Evolutionary conservation across 2,797 vertebrate species (phyloP).

Genomic region (Notolabrus celidotus): DNA sequence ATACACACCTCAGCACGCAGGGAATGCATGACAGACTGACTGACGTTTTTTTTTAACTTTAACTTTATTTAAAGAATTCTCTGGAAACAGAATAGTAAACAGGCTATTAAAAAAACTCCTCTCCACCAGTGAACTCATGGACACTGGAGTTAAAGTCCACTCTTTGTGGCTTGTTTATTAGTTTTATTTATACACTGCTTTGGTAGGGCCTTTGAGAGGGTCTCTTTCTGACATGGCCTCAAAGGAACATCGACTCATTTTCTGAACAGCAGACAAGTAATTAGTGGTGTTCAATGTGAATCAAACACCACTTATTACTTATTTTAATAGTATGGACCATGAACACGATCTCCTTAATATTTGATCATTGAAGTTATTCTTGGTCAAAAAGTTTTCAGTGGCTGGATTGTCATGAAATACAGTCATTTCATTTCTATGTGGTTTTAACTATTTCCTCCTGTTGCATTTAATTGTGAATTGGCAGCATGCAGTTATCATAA

Average conservation of each 20-base stretch:
- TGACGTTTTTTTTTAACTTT: not conserved
- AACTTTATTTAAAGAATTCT: slow-evolving; percentile 1
- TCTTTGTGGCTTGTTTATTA: not conserved
- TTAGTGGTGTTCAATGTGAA: too few relatives aligned
- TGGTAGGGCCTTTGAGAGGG: not conserved
- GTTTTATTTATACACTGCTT: not conserved
- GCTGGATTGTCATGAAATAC: too few relatives aligned
- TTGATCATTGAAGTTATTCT: too few relatives aligned
- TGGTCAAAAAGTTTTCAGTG: too few relatives aligned
- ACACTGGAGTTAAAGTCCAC: not conserved
- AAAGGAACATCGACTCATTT: not conserved
- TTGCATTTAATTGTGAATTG: too few relatives aligned
- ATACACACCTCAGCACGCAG: not conserved
- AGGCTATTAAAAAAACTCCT: not conserved
- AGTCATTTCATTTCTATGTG: too few relatives aligned
- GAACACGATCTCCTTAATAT: too few relatives aligned
- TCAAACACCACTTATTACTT: too few relatives aligned
- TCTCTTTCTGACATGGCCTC: not conserved
- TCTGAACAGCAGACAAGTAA: not conserved
- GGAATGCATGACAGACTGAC: not conserved
- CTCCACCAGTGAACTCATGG: not conserved
- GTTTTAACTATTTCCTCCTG: too few relatives aligned
- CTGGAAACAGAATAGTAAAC: not conserved
- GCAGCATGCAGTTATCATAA: too few relatives aligned
- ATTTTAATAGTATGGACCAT: too few relatives aligned